These are phyloP conservation scores for Rhynchophorus ferrugineus DNA, from an alignment of 1,140 invertebrate species.

Conservation along the genomic window DNA sequence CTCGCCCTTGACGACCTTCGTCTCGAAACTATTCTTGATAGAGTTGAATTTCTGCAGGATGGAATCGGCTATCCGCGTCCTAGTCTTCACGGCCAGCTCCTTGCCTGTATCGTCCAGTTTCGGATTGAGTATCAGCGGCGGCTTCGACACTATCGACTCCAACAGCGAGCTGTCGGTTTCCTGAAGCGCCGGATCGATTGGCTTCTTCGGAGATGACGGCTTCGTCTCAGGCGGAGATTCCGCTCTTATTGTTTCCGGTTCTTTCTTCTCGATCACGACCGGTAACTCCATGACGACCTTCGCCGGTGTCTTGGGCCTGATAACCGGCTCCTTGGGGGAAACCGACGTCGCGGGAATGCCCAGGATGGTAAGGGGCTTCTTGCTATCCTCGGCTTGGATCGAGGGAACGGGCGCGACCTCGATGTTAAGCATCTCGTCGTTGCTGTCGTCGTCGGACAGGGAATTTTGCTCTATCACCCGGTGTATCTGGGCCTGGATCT, in stretches of 20 bases:
- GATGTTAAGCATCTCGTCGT: slow-evolving; percentile 33
- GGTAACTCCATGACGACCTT: background rate
- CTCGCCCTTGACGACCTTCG: slow-evolving; percentile 8
- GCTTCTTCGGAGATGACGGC: slow-evolving; percentile 16
- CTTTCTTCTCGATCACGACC: background rate
- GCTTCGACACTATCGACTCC: slow-evolving; percentile 33
- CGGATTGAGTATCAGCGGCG: slow-evolving; percentile 33
- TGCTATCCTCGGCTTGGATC: background rate
- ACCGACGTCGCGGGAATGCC: background rate
- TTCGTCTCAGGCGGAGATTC: slow-evolving; percentile 6
- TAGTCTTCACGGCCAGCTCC: slow-evolving; percentile 35
- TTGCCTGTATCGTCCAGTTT: slow-evolving; percentile 42
- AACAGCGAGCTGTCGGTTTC: slow-evolving; percentile 38
- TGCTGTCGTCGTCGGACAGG: slow-evolving; percentile 42
- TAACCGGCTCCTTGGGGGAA: background rate
- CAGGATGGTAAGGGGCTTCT: background rate
- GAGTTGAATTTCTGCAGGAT: slow-evolving; percentile 38
- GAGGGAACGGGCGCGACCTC: slow-evolving; percentile 5
- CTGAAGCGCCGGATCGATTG: slow-evolving; percentile 40
- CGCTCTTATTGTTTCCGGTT: background rate
- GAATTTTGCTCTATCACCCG: slow-evolving; percentile 39
- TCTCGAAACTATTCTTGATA: slow-evolving; percentile 34
- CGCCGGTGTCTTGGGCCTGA: background rate
- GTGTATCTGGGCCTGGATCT: slow-evolving; percentile 47
- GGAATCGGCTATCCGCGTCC: slow-evolving; percentile 37